Evolutionary conservation across 2,888 invertebrate species (phyloP), one percentile per base, ranked within the genome.

Genomic region (Buathra laborator): DNA sequence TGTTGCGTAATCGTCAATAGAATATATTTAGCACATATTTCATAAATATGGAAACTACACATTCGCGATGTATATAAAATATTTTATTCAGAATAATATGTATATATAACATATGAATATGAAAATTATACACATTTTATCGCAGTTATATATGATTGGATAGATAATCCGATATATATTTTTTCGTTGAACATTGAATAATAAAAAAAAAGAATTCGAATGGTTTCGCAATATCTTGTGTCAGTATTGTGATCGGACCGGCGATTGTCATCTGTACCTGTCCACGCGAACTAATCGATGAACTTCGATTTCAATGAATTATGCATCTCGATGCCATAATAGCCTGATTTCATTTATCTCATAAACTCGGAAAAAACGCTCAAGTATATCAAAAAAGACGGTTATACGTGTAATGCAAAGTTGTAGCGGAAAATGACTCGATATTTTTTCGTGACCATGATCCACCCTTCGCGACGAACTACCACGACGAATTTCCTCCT

Each of bases 391-490:
- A 12, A 19, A 59, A 76, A 19, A 70, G 37, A 24, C 2, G 24
- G 24, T 24, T 24, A 24, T 16, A 9, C 66, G 46, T 68, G 6
- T 56, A 44, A 77, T 75, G 64, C 24, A 59, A 56, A 81, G 81
- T 81, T 78, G 14, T 24, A 24, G 68, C 43, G 51, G 29, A 51
- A 19, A 66, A 66, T 77, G 74, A 74, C 77, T 81, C 74, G 68
- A 77, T 81, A 84, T 84, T 56, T 66, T 68, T 16, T 44, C 70
- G 64, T 16, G 72, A 37, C 62, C 53, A 12, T 56, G 46, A 43
- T 67, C 19, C 14, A 51, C 32, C 16, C 9, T 24, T 44, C 46
- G 24, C 19, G 9, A 46, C 24, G 59, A 81, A 72, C 72, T 77
- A 53, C 56, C 24, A 24, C 59, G 51, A 79, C 43, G 46, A n/a